Base-by-base conservation (phyloP, 2,888 invertebrate genomes). In the Geophilus truncorum region DNA sequence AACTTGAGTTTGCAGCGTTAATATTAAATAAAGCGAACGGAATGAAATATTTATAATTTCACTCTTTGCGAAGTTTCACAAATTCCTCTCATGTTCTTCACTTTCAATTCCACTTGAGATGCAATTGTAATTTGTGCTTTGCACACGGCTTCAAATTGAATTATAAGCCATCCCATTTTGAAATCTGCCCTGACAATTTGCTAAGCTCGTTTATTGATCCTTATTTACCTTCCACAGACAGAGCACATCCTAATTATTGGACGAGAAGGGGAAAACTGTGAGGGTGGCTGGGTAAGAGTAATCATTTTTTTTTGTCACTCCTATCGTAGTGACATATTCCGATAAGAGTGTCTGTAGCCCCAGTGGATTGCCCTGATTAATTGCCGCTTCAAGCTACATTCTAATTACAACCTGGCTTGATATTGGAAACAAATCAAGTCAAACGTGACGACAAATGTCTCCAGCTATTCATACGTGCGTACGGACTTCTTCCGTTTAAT, bases 351-450 rank as follows among this genome's bases (percentile, higher is more conserved):
- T 57, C 57, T 57, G 21, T 21, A 57, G 18, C 57, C 57, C 57
- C 57, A 21, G 57, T 57, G 57, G 57, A 57, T 57, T 57, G 57
- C 57, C 15, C 57, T 57, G 57, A 57, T 57, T 57, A 57, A 57
- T 57, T 57, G 57, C 57, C 57, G 57, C 57, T 57, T 57, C 57
- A 23, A 57, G 57, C 57, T 57, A 57, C 57, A 57, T 57, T 57
- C 57, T 57, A 57, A 57, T 57, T 57, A 57, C 57, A 57, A 57
- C 57, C 6, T 57, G 21, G 57, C 21, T 23, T 57, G 21, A 57
- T 57, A 57, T 57, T 57, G 57, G 57, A 57, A 57, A 57, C 57
- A 57, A 57, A 57, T 57, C 57, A 57, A 57, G 57, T 57, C 57
- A 57, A 57, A 57, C 57, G 57, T 57, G 57, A 57, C 57, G 57